Conservation (phyloP, 2,113 vertebrate genomes). For the Misgurnus anguillicaudatus region DNA sequence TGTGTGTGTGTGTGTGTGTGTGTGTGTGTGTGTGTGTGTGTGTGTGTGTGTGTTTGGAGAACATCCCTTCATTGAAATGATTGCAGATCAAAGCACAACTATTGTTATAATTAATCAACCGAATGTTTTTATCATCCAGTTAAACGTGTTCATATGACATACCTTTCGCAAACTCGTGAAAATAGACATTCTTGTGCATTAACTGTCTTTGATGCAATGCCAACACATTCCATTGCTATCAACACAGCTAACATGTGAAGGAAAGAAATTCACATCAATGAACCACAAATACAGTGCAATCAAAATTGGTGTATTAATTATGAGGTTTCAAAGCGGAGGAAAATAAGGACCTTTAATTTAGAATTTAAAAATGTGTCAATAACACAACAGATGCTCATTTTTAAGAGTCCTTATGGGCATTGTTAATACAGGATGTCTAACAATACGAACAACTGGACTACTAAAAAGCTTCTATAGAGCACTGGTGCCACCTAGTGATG, state of each 20-base stretch:
- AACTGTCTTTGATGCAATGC: constrained; percentile 20
- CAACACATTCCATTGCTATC: constrained; percentile 42
- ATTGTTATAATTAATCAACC: constrained; percentile 47
- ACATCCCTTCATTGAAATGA: constrained; percentile 45
- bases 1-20: background rate
- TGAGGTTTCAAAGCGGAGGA: background rate
- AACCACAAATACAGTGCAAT: background rate
- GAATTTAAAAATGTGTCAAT: background rate
- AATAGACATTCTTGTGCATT: constrained; percentile 3
- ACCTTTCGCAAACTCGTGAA: constrained; percentile 20
- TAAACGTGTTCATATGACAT: constrained; percentile 36
- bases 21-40: background rate
- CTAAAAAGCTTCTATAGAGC: background rate
- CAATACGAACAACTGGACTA: background rate
- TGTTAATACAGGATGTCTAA: background rate
- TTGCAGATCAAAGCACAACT: constrained; percentile 49
- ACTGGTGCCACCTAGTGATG: constrained; percentile 52
- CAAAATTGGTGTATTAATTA: background rate
- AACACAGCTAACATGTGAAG: constrained; percentile 28
- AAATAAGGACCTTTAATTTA: background rate
- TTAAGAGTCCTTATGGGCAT: background rate
- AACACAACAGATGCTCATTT: background rate
- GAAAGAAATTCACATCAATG: constrained; percentile 25
- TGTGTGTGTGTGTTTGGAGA: constrained; percentile 37
- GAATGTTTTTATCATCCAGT: constrained; percentile 39